Evolutionary conservation across 2,113 vertebrate species (phyloP).

Genomic region (Deroptyus accipitrinus): DNA sequence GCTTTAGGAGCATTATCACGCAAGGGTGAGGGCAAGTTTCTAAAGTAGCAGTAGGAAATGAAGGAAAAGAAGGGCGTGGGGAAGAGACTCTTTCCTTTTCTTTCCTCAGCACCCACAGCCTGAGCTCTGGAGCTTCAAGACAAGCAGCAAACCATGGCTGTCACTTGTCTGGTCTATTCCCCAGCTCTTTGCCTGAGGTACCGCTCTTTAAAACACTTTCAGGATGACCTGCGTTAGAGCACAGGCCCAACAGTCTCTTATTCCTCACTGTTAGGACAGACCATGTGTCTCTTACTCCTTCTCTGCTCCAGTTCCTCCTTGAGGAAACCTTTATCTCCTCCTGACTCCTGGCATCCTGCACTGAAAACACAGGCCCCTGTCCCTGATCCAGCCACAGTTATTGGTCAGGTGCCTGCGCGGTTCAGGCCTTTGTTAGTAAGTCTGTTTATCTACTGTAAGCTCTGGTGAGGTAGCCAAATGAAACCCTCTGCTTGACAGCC

Average conservation of each 20-base stretch:
- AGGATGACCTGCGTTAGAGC: neutral
- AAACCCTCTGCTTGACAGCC: neutral
- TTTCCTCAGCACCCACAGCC: neutral
- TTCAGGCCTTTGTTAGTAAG: neutral
- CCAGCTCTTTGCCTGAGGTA: neutral
- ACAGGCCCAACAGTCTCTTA: neutral
- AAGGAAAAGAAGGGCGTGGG: neutral
- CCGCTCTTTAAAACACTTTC: neutral
- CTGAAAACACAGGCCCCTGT: neutral
- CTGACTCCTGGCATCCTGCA: neutral
- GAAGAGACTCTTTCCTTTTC: neutral
- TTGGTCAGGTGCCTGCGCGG: fast-evolving
- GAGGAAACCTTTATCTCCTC: neutral
- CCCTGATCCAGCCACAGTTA: neutral
- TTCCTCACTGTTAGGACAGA: neutral
- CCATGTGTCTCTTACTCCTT: neutral
- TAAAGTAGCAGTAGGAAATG: neutral
- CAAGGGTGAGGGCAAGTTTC: neutral
- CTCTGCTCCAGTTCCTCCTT: neutral
- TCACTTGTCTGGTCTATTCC: neutral
- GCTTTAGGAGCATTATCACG: neutral
- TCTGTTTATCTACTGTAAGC: neutral
- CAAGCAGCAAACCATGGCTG: neutral
- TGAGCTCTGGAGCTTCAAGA: neutral
- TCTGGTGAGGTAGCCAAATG: neutral